Base-by-base conservation (phyloP, 2,797 vertebrate species). In the Dipus sagitta region DNA sequence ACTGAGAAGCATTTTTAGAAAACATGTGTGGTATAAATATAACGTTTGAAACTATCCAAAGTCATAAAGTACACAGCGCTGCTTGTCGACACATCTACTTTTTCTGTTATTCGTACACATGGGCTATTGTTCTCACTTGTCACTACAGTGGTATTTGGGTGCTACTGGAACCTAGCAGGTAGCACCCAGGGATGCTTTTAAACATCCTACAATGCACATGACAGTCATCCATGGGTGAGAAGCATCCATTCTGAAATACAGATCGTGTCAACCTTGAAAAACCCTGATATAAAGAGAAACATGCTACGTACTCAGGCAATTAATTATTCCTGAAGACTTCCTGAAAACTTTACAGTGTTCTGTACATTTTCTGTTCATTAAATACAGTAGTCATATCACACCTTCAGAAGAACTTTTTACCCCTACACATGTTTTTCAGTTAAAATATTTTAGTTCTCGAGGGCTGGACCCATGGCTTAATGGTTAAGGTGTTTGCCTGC, bases 121-220 rank as follows among this genome's bases (percentile, higher is more conserved):
- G 30, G 68, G 70, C 67, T 76, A 20, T 47, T 6, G 4, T 58
- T 67, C 3, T 13, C 7, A 58, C 42, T 47, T 26, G 6, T 30
- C 12, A 12, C 3, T 0, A 54, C 24, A 7, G 18, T 77, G 0
- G 18, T 30, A 24, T 34, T n/a, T 1, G 38, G 23, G 0, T 1
- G 0, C 20, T 60, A 18, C 30, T 34, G 17, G 20, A 9, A 54
- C 14, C 34, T 5, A 67, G 28, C 3, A 11, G 21, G 20, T 5
- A 28, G 17, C 20, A 38, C 54, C 24, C 67, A 76, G 52, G 26
- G 38, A 28, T 10, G 32, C 17, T 12, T 14, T 7, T 89, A 70
- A 32, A 89, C 2, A 38, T 9, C 3, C 30, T 38, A 9, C n/a
- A 34, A 18, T 60, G 7, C 10, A 18, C 23, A 42, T 24, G 24